Percentiles rank a stretch among this genome's conserved stretches.
Evolutionary conservation across 2,888 invertebrate genomes (phyloP).

Genomic region (Camptogramma bilineatum): DNA sequence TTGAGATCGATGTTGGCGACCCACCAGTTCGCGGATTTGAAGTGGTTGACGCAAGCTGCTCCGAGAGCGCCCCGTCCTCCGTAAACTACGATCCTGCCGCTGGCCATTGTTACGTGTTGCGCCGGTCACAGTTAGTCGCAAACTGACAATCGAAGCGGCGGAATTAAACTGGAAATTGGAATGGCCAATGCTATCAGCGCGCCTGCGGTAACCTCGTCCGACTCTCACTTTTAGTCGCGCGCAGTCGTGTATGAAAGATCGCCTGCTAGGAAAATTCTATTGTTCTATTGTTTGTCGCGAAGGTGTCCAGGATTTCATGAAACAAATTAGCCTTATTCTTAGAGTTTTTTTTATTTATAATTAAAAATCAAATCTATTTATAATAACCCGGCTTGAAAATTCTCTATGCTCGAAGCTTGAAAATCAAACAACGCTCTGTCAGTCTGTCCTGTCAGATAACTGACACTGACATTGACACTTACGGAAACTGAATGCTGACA

Average conservation of each 20-base stretch:
- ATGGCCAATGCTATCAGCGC: constrained; percentile 45
- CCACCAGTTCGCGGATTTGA: constrained; percentile 96
- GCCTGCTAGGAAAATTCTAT: constrained; percentile 40
- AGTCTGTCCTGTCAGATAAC: too few relatives aligned
- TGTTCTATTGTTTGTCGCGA: constrained; percentile 22
- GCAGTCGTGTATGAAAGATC: constrained; percentile 40
- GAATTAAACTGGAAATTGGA: constrained; percentile 32
- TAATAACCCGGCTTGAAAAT: too few relatives aligned
- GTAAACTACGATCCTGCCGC: constrained; percentile 94
- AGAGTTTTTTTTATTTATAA: background rate
- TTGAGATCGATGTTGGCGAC: constrained; percentile 95
- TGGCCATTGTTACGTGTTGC: constrained; percentile 77
- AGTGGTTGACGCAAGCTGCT: constrained; percentile 93
- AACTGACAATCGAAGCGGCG: constrained; percentile 54
- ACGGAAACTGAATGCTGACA: too few relatives aligned
- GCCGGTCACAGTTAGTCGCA: constrained; percentile 48
- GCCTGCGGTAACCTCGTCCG: constrained; percentile 64
- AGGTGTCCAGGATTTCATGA: background rate
- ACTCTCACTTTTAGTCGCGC: constrained; percentile 71
- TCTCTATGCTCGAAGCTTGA: too few relatives aligned
- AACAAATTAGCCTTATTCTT: background rate
- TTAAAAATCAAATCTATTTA: too few relatives aligned
- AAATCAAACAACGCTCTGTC: too few relatives aligned
- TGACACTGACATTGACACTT: too few relatives aligned
- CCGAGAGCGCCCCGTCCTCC: constrained; percentile 98